phyloP scores from a whole-genome alignment of 2,888 invertebrate genomes.

The Dexiosoma caninum region DNA sequence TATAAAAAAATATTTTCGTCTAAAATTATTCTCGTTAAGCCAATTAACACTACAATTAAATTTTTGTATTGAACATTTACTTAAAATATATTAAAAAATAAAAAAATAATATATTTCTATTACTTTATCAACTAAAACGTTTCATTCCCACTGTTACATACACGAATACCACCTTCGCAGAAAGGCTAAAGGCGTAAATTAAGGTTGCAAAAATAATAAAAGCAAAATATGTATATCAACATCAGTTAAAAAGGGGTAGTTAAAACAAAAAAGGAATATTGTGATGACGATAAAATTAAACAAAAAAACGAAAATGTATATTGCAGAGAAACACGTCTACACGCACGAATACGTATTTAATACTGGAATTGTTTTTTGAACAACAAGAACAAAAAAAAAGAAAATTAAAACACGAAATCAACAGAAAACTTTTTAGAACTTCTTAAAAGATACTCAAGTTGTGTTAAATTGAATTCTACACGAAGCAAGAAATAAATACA shows the following conservation, averaged over 20 bases:
- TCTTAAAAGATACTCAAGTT: slow-evolving; percentile 46
- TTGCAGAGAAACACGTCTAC: neutral
- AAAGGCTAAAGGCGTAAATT: slow-evolving; percentile 44
- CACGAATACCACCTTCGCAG: neutral
- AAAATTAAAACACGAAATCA: slow-evolving; percentile 12
- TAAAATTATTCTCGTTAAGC: too few relatives aligned
- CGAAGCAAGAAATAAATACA: slow-evolving; percentile 7
- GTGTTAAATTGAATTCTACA: slow-evolving; percentile 52
- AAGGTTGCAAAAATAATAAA: slow-evolving; percentile 31
- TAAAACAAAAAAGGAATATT: slow-evolving; percentile 68
- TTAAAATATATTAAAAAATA: too few relatives aligned
- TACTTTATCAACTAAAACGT: too few relatives aligned
- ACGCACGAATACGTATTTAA: neutral
- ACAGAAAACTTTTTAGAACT: slow-evolving; percentile 49
- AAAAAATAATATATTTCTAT: too few relatives aligned
- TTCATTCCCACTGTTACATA: slow-evolving; percentile 12
- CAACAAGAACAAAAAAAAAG: slow-evolving; percentile 2
- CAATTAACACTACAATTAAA: too few relatives aligned
- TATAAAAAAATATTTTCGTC: too few relatives aligned
- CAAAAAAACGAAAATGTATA: slow-evolving; percentile 33
- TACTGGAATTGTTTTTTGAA: slow-evolving; percentile 22
- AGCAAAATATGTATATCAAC: slow-evolving; percentile 32
- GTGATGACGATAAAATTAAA: slow-evolving; percentile 71
- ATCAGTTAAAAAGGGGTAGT: slow-evolving; percentile 63
- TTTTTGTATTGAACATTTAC: too few relatives aligned